Conservation (phyloP, 2,797 vertebrate genomes). For the Cuculus canorus region DNA sequence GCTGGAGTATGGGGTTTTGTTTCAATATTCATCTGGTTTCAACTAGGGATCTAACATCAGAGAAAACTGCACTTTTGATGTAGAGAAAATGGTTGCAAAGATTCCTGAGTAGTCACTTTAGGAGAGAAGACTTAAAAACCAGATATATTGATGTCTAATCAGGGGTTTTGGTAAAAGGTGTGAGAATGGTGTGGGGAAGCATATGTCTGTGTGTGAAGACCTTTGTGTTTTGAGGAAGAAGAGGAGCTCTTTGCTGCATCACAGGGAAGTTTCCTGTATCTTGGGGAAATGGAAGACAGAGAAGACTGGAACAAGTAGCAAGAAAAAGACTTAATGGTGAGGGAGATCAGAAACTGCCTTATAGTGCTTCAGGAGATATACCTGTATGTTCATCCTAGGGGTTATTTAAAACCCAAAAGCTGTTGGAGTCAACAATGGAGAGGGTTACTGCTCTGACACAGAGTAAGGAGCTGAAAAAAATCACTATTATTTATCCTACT, state of each 20-base stretch:
- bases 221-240: not conserved
- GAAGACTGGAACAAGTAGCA: not conserved
- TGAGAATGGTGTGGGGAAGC: not conserved
- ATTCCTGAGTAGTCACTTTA: not conserved
- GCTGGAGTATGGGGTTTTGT: not conserved
- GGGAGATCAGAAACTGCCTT: not conserved
- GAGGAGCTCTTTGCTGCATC: fast-evolving
- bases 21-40: not conserved
- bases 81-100: not conserved
- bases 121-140: not conserved
- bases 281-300: not conserved
- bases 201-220: not conserved
- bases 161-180: fast-evolving
- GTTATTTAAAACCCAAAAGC: not conserved
- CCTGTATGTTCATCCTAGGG: not conserved
- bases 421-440: not conserved
- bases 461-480: not conserved
- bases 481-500: not conserved
- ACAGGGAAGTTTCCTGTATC: not conserved
- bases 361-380: not conserved
- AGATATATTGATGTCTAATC: not conserved
- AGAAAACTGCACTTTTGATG: not conserved
- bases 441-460: not conserved
- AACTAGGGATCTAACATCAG: not conserved
- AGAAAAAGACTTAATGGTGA: not conserved